Percentiles rank a stretch among this genome's conserved stretches.
Evolutionary conservation across 1,140 invertebrate genomes (phyloP).

Genomic region (Tetragnatha versicolor): DNA sequence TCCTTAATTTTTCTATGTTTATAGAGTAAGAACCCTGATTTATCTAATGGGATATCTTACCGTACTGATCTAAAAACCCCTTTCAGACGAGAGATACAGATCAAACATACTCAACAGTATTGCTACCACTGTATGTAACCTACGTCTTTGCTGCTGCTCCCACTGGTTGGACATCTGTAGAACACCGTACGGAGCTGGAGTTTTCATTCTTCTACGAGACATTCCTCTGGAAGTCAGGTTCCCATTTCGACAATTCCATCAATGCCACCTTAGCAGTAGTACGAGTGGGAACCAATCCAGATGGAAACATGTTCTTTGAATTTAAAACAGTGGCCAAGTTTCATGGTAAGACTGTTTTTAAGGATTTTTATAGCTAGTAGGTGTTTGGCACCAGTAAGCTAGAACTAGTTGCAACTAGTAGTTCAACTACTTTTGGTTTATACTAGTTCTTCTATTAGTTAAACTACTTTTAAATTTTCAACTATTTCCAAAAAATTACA

Average conservation of each 20-base stretch:
- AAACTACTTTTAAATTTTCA: neutral
- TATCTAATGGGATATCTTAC: no score
- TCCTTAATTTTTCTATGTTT: neutral
- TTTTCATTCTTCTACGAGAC: constrained; percentile 67
- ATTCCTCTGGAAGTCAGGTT: constrained; percentile 63
- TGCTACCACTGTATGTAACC: constrained; percentile 66
- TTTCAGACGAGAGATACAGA: constrained; percentile 61
- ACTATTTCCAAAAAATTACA: neutral
- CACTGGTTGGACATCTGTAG: constrained; percentile 65
- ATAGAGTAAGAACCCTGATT: no score
- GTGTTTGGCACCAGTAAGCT: neutral
- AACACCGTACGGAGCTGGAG: constrained; percentile 66
- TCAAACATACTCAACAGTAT: constrained; percentile 65
- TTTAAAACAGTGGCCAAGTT: constrained; percentile 66
- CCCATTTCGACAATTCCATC: constrained; percentile 62
- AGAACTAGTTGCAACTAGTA: neutral
- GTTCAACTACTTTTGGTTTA: neutral
- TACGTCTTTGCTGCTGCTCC: constrained; percentile 65
- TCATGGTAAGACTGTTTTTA: no score
- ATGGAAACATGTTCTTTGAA: constrained; percentile 65
- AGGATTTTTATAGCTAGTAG: neutral
- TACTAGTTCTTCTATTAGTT: neutral
- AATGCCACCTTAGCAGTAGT: constrained; percentile 64
- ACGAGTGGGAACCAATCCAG: constrained; percentile 63
- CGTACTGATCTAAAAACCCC: no score